Base-by-base conservation (phyloP, 2,797 vertebrate genomes). In the Eurystomus glaucurus region DNA sequence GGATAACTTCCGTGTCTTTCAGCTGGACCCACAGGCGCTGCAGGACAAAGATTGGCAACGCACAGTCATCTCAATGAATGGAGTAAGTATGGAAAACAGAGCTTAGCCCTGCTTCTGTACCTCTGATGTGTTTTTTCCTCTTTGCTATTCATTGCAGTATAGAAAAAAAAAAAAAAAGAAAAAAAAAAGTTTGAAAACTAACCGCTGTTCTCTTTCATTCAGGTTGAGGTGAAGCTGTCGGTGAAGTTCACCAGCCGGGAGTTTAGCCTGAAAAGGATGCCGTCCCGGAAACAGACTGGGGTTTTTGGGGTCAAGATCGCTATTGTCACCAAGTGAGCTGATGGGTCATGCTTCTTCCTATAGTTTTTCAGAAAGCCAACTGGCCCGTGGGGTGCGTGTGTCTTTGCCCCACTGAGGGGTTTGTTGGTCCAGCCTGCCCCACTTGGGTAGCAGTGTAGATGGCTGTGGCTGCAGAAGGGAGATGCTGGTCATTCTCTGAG, bases 231-330 rank as follows among this genome's bases (percentile, higher is more conserved):
- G 97, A 99, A 99, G 85, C 98, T 99, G 43, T 99, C 99, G 0
- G 98, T 99, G 98, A 99, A 99, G 98, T 99, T 99, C 93, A 99
- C 98, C 62, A 99, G 99, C 93, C 98, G 99, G 82, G 99, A 99
- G 96, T 99, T 99, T 93, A 99, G 99, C 97, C 97, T 99, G 92
- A 99, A 99, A 93, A 98, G 99, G 87, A 99, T 99, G 99, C 99
- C 99, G 0, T 99, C 99, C 43, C 98, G 99, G 46, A 99, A 99
- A 84, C 99, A 99, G 96, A 99, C 99, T 0, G 99, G 99, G 0
- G 99, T 99, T 70, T 99, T 99, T 52, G 99, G 99, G 33, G 99
- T 99, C 93, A 99, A 99, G 98, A 99, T 99, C 6, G 98, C 98
- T 0, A 95, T 98, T 12, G 99, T 99, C 51, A 99, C 99, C 39